Base-by-base conservation (phyloP, 2,113 vertebrate species). In the Benitochromis conjunctus region DNA sequence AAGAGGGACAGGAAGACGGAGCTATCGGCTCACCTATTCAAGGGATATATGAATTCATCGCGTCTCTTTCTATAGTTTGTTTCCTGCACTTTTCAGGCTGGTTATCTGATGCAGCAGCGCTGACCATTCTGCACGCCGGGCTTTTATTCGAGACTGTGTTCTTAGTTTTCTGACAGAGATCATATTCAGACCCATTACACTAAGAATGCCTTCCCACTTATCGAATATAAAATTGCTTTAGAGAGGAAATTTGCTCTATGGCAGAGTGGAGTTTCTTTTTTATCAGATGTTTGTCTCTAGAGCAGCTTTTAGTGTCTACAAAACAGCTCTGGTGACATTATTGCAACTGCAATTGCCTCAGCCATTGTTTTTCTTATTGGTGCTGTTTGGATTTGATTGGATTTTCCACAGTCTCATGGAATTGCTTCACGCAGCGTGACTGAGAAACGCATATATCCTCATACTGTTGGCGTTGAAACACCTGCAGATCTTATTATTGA, bases 161-260 rank as follows among this genome's bases (percentile, higher is more conserved):
- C 94, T 93, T 95, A 96, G 89, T 94, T 94, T 93, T 95, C 92
- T 94, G 94, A 95, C 94, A 91, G 84, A 94, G 95, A 96, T 96
- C 95, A 95, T 95, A 95, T 96, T 96, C 94, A 91, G 89, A 95
- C 93, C 95, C 94, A 96, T 96, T 96, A 96, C 89, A 26, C 89
- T 89, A 94, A 95, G 91, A 95, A 96, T 95, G 94, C 91, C 91
- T 91, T 93, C 93, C 95, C 94, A 95, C 94, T 96, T 96, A 96
- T 96, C 94, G 89, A 94, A 94, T 94, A 92, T 93, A 95, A 96
- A 96, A 96, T 95, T 93, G 93, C 94, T 96, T 96, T 94, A 94
- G 94, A 95, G 94, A 95, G 96, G 94, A 96, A 95, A 95, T 95
- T 94, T 94, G 94, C 92, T 96, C 90, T 78, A 87, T 88, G 89